These are phyloP conservation scores for Ammodytes marinus DNA, from an alignment of 2,113 vertebrate genomes.

Conservation along the genomic window DNA sequence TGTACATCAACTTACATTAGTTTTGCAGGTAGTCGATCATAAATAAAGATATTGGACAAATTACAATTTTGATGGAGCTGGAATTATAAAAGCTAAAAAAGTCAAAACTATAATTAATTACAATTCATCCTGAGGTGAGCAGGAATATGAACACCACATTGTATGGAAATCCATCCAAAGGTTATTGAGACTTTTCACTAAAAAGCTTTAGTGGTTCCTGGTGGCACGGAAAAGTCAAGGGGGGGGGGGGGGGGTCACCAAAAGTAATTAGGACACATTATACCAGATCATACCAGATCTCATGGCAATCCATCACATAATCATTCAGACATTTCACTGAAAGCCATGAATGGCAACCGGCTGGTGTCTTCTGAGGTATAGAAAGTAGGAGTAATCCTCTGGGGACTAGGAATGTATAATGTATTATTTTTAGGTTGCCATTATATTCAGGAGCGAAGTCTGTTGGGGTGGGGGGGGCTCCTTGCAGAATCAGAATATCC, in stretches of 20 bases:
- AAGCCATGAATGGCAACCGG: neutral
- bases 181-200: neutral
- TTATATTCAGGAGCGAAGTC: slow-evolving; percentile 10
- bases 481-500: neutral
- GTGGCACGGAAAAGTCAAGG: neutral
- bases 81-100: neutral
- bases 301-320: neutral
- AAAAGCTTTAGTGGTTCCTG: neutral
- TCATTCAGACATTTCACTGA: neutral
- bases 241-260: neutral
- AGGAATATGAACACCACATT: neutral
- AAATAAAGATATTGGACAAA: neutral
- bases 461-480: neutral
- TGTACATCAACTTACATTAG: neutral
- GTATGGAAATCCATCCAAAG: neutral
- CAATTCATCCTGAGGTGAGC: neutral
- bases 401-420: neutral
- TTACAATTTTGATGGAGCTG: neutral
- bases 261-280: neutral
- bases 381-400: neutral
- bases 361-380: neutral
- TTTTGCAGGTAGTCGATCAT: neutral
- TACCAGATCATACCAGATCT: neutral
- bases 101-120: too few species aligned
- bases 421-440: slow-evolving; percentile 12